Evolutionary conservation across 2,888 invertebrate species (phyloP).

Genomic region (Hydrotaea cyrtoneurina): DNA sequence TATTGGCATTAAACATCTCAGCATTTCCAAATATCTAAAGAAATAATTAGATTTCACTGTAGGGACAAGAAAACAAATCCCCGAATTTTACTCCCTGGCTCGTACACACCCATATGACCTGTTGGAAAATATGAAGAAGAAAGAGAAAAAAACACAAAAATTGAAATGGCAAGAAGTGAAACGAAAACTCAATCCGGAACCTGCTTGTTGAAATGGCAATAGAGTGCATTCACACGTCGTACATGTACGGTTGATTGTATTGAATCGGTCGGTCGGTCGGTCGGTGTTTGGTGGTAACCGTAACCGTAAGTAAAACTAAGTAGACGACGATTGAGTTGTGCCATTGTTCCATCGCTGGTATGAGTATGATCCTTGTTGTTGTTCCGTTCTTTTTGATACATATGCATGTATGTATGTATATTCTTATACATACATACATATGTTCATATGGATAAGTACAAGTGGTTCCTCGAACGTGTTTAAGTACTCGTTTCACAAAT

Average conservation of each 20-base stretch:
- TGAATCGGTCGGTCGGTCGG: constrained; percentile 25
- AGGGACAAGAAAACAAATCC: too few species aligned
- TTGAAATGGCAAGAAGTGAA: not conserved
- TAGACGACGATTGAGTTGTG: constrained; percentile 51
- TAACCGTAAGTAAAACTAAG: constrained; percentile 42
- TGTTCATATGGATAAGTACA: constrained; percentile 24
- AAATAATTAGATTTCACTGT: too few species aligned
- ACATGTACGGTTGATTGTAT: constrained; percentile 45
- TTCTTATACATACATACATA: not conserved
- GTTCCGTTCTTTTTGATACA: not conserved
- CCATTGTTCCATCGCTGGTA: constrained; percentile 35
- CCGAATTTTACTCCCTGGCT: not conserved
- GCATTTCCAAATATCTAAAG: too few species aligned
- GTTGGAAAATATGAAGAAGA: not conserved
- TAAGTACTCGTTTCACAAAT: constrained; percentile 60
- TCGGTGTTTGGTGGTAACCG: constrained; percentile 45
- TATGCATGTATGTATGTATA: too few species aligned
- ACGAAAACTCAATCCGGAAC: constrained; percentile 55
- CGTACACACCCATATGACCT: constrained; percentile 44
- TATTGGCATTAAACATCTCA: too few species aligned
- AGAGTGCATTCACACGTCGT: constrained; percentile 60
- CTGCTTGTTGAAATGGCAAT: constrained; percentile 59
- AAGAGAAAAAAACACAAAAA: not conserved
- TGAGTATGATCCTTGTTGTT: not conserved
- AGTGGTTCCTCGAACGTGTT: constrained; percentile 67